Conservation (phyloP, 2,797 vertebrate genomes). For the Trachurus trachurus region DNA sequence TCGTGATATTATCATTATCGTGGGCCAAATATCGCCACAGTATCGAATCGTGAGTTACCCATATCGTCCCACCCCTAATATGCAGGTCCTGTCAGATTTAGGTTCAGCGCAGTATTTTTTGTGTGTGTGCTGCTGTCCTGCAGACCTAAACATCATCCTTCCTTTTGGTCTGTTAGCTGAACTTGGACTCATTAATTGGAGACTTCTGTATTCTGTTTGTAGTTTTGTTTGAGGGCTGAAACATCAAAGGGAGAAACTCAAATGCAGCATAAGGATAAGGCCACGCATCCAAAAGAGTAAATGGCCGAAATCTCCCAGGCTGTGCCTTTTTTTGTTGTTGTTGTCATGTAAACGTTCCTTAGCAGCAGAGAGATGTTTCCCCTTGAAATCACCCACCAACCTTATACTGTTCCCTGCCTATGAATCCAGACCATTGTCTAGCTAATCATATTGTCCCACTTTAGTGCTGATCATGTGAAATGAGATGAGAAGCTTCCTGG, state of each 20-base stretch:
- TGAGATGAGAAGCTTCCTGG: slow-evolving; percentile 74
- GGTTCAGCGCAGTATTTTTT: neutral
- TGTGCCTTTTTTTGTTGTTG: neutral
- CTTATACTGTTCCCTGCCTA: slow-evolving; percentile 15
- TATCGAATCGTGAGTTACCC: too few species aligned
- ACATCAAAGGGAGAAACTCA: slow-evolving; percentile 4
- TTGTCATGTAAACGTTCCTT: neutral
- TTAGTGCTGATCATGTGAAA: slow-evolving; percentile 77
- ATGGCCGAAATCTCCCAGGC: neutral
- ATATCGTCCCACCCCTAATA: too few species aligned
- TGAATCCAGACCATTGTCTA: slow-evolving; percentile 53
- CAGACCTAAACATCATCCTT: neutral
- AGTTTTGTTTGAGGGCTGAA: slow-evolving; percentile 17
- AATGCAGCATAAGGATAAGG: neutral
- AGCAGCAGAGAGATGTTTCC: slow-evolving; percentile 21
- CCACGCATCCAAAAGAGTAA: neutral
- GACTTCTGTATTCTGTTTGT: slow-evolving; percentile 3
- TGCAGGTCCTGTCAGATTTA: neutral
- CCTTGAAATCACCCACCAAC: slow-evolving; percentile 33
- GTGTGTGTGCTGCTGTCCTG: neutral
- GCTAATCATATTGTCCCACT: slow-evolving; percentile 77
- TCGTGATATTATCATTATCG: too few species aligned
- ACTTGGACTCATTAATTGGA: slow-evolving; percentile 5
- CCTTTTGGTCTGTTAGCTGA: neutral
- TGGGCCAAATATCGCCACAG: too few species aligned